phyloP scores from a whole-genome alignment of 2,113 vertebrate genomes.

The Crotophaga sulcirostris region DNA sequence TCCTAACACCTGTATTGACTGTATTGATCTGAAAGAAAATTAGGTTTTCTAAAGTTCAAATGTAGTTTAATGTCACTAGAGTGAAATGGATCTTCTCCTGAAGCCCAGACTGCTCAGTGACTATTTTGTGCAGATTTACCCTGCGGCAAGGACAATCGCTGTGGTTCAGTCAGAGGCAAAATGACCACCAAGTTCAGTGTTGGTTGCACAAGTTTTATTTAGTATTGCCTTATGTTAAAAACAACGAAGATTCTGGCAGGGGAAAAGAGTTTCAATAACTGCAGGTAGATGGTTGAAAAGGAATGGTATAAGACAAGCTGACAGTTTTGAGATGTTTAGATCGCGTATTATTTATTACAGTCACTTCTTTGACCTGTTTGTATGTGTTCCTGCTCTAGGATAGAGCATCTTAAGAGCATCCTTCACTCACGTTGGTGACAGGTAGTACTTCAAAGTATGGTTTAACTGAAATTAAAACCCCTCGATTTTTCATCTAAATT shows the following conservation, averaged over 20 bases:
- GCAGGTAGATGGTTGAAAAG: neutral
- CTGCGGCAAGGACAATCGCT: neutral
- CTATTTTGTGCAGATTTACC: neutral
- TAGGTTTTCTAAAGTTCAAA: slow-evolving; percentile 59
- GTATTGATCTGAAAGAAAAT: slow-evolving; percentile 61
- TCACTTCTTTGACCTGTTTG: neutral
- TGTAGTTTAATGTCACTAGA: slow-evolving; percentile 27
- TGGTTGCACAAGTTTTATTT: neutral
- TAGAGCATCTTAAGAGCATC: neutral
- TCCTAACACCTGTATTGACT: slow-evolving; percentile 1
- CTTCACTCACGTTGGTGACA: neutral
- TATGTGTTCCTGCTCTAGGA: neutral
- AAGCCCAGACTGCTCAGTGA: neutral
- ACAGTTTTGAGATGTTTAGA: neutral
- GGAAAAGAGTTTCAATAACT: neutral
- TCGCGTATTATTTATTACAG: neutral
- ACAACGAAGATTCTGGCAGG: neutral
- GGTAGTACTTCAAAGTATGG: neutral
- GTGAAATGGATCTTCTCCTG: neutral
- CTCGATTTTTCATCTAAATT: neutral
- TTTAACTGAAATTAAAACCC: neutral
- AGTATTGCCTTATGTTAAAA: neutral
- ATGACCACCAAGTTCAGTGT: fast-evolving
- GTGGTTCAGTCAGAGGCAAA: neutral
- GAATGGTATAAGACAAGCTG: neutral